Base-by-base conservation (phyloP, 2,113 vertebrate species). In the Anhinga rufa region DNA sequence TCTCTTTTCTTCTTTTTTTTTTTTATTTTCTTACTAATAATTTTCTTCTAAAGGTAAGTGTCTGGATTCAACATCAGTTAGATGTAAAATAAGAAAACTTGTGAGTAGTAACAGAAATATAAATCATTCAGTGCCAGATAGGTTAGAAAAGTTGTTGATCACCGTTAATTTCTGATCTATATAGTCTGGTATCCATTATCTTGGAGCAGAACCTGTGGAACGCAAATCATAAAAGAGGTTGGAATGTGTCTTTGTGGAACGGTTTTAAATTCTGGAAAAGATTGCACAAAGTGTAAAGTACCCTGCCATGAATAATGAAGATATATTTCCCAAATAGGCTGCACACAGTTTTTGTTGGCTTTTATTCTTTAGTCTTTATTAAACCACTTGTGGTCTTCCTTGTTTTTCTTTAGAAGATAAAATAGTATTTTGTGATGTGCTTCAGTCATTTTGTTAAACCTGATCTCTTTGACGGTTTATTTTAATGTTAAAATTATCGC, bases 181-280 rank as follows among this genome's bases (percentile, higher is more conserved):
- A 6, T 60, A 62, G 80, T 84, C 76, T 93, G 95, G 51, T 82
- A 40, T 87, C 49, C 54, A 19, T 94, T 95, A 87, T 70, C 66
- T 48, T 54, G 68, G 75, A 78, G 88, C 70, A 87, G 88, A 96
- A 96, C 91, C 88, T 95, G 85, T 89, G 76, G 90, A 92, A 85
- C 60, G 4, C 81, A 66, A 7, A 90, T 82, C 75, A 36, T 62
- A 20, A 75, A 90, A 70, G 58, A 83, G 74, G 14, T n/a, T 96
- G 77, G 77, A 62, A 82, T 61, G 15, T 46, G 36, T 93, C 75
- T 96, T 82, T 74, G 82, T 90, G 54, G 61, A 78, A 68, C 0
- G 8, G n/a, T 54, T 95, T 95, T 66, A 89, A 93, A 79, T 95
- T 96, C 70, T 87, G 70, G 75, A 81, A 58, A 71, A 85, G 68